phyloP scores from a whole-genome alignment of 1,140 invertebrate species.

The Nymphalis io region DNA sequence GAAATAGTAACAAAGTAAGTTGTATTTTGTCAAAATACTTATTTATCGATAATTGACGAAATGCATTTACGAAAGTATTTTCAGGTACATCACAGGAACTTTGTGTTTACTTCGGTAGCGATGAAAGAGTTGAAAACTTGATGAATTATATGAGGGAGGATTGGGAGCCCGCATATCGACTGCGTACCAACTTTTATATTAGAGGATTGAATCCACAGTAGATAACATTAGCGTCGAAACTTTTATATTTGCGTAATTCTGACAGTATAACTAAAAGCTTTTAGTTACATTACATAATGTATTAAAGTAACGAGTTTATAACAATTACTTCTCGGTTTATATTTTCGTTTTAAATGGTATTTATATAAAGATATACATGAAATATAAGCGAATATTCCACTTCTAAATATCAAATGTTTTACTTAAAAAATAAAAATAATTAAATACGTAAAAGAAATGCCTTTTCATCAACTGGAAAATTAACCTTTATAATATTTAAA shows the following conservation, averaged over 20 bases:
- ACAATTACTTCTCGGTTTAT: constrained; percentile 14
- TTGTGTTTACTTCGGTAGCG: constrained; percentile 48
- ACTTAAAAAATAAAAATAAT: no score
- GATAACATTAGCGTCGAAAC: constrained; percentile 15
- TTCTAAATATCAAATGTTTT: no score
- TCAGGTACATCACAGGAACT: constrained; percentile 46
- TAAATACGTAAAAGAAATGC: no score
- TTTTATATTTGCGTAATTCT: constrained; percentile 35
- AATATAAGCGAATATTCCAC: no score
- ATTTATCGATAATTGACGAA: constrained; percentile 31
- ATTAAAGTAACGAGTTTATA: constrained; percentile 36
- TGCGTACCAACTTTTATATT: constrained; percentile 60
- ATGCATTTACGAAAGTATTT: constrained; percentile 37
- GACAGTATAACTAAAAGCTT: constrained; percentile 33
- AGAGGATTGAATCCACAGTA: constrained; percentile 49
- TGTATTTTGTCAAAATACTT: constrained; percentile 20
- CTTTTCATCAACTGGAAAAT: no score
- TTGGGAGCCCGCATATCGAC: constrained; percentile 62
- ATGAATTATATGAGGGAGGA: constrained; percentile 47
- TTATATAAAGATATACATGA: background rate
- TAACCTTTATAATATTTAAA: no score
- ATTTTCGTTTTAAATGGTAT: constrained; percentile 3
- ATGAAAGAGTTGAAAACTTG: constrained; percentile 60
- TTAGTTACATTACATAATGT: constrained; percentile 34
- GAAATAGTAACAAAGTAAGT: background rate